Base-by-base conservation (phyloP, 2,888 invertebrate species). In the Amphipyra berbera region DNA sequence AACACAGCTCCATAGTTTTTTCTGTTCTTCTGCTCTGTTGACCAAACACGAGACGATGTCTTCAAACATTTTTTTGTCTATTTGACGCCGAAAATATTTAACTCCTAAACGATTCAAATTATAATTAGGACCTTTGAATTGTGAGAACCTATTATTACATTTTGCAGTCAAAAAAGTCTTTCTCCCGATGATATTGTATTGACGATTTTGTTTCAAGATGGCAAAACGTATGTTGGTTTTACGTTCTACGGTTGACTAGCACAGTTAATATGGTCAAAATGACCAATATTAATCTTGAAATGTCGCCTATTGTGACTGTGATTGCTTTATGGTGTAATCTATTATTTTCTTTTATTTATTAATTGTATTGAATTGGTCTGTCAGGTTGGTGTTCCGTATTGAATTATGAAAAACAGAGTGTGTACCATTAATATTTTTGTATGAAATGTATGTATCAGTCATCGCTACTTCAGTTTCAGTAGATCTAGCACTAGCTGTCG, bases 91-190 rank as follows among this genome's bases (percentile, higher is more conserved):
- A 94, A 92, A 94, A 93, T 93, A 93, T 94, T 93, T 92, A 88
- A 88, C 90, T 91, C 84, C 82, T 92, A 93, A 93, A 91, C 93
- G 92, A 89, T 94, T 93, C 90, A 92, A 91, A 93, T 93, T 93
- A 93, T 93, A 94, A 94, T 94, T 94, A 93, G 93, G 88, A 82
- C 81, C 82, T 91, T 92, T 90, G 88, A 88, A 89, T 86, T 82
- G 84, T 80, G 77, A 78, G 79, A 82, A 79, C 74, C 63, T 50
- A 77, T 83, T 73, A 64, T 64, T 73, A 69, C 40, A 13, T 45
- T 47, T 60, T 80, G 61, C 76, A 33, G 53, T 33, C 6, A 6
- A 27, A 40, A 59, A 52, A 55, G 6, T 5, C 12, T 40, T 6
- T 49, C 14, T 62, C 37, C 15, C 2, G 46, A 66, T 61, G 61